Conservation (phyloP, 2,113 vertebrate species). For the Boulengeromyrus knoepffleri region DNA sequence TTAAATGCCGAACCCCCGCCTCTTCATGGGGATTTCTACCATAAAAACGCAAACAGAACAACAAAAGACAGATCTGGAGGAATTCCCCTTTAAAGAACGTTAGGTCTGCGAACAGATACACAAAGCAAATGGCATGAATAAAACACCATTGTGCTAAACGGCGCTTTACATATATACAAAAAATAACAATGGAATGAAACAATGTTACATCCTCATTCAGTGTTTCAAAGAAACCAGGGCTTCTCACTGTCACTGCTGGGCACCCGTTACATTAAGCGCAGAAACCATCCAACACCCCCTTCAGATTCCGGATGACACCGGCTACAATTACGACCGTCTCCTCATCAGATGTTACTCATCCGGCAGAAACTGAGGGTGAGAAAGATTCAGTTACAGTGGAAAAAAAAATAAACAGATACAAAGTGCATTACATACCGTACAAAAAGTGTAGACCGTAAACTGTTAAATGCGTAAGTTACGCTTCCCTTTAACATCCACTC, state of each 20-base stretch:
- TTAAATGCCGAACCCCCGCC: background rate
- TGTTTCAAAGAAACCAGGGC: background rate
- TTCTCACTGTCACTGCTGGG: background rate
- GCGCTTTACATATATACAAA: background rate
- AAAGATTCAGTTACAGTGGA: background rate
- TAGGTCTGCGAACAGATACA: background rate
- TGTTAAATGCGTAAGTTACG: background rate
- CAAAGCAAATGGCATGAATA: background rate
- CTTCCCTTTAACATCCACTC: background rate
- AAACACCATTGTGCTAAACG: background rate
- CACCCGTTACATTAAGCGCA: background rate
- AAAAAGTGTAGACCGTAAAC: background rate
- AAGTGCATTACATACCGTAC: background rate
- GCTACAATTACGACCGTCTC: background rate
- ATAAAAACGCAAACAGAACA: background rate
- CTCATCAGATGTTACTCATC: background rate
- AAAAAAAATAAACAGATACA: background rate
- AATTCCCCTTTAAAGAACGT: background rate
- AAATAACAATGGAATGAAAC: background rate
- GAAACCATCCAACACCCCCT: background rate
- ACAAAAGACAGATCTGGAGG: background rate
- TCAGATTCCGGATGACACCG: background rate
- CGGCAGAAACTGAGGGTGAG: background rate
- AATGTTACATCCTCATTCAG: background rate
- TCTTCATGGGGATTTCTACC: background rate